phyloP scores from a whole-genome alignment of 2,888 invertebrate genomes.

The Mamestra brassicae region DNA sequence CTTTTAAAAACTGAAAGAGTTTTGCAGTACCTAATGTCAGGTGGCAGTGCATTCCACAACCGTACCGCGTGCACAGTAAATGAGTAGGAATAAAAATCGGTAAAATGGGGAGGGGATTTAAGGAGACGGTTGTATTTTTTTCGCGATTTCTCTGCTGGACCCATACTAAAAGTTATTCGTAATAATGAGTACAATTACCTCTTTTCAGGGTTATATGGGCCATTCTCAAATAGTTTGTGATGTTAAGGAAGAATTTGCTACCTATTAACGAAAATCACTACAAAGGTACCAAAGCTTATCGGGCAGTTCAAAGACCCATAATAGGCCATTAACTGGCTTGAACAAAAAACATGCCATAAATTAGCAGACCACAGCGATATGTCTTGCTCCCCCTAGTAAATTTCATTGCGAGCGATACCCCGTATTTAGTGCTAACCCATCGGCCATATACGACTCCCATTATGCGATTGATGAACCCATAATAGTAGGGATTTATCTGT shows the following conservation, averaged over 20 bases:
- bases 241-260: background rate
- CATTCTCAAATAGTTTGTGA: background rate
- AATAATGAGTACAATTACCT: no score
- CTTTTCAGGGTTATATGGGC: no score
- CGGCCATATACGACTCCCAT: constrained; percentile 66
- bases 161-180: no score
- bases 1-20: no score
- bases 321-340: constrained; percentile 84
- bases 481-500: constrained; percentile 68
- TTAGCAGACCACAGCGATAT: constrained; percentile 82
- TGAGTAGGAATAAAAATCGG: no score
- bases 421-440: constrained; percentile 69
- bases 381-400: constrained; percentile 81
- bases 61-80: no score
- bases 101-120: no score
- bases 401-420: constrained; percentile 74
- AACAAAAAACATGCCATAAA: constrained; percentile 89
- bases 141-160: no score
- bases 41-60: no score
- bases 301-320: constrained; percentile 85
- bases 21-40: no score
- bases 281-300: constrained; percentile 70
- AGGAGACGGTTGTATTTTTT: no score
- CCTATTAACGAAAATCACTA: constrained; percentile 37
- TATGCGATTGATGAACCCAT: constrained; percentile 69